Evolutionary conservation across 2,888 invertebrate genomes (phyloP), one percentile per base, ranked within the genome.

Genomic region (Tigriopus californicus): DNA sequence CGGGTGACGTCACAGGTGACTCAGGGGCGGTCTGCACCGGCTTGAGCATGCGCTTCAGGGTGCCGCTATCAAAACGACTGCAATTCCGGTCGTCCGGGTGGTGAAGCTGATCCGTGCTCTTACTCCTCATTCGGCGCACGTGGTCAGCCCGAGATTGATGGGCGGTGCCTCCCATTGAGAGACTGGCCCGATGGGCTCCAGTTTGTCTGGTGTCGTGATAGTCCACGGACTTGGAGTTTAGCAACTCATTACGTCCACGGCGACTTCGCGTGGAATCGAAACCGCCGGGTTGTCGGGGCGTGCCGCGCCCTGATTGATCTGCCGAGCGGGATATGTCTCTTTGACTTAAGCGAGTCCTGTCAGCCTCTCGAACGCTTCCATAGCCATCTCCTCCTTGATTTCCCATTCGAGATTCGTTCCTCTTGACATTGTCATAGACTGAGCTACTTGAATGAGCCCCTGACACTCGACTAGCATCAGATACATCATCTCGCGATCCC

Each of bases 21-120:
- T 68, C 67, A 44, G 66, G 65, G 22, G 66, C 65, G 33, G 66
- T 64, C 24, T 90, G 85, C 81, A 94, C 86, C 55, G 91, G 90
- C 69, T 91, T 90, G 66, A 94, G 76, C 87, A 94, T 90, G 64
- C 88, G 33, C 72, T 92, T 91, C 66, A 94, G 76, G 10, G 90
- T 90, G 69, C 81, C 83, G 68, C 84, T 83, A 72, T 88, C 88
- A 72, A 82, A 71, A 25, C 58, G 42, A 56, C 44, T 46, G 46
- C 24, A 22, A 15, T 24, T n/a, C 10, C 15, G 41, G 10, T 13
- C 56, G 13, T 15, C 56, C 15, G n/a, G 46, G 24, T 56, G 42
- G 20, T 60, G 61, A 83, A 88, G 88, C 69, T 89, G 87, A 72
- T 89, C 89, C 58, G 88, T 88, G 73, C 88, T 88, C 73, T 89